Percentiles rank a stretch among this genome's conserved stretches.
These are phyloP conservation scores for Poecilia wingei DNA, from an alignment of 2,797 vertebrate genomes.

Conservation along the genomic window DNA sequence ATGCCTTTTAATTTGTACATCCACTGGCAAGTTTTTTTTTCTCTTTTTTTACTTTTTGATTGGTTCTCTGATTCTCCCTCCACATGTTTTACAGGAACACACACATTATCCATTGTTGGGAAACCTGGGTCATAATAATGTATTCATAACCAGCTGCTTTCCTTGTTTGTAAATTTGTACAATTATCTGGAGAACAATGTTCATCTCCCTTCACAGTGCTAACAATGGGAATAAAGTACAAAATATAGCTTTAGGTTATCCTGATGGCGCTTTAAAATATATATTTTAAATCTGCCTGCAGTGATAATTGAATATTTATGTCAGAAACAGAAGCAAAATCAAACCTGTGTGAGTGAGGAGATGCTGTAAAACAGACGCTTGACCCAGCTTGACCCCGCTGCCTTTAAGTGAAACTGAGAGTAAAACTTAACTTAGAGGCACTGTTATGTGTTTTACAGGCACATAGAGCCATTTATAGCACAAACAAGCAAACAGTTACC, in stretches of 20 bases:
- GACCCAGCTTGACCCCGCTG: not conserved
- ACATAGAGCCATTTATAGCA: no score
- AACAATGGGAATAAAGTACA: not conserved
- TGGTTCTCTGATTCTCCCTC: not conserved
- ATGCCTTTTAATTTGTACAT: not conserved
- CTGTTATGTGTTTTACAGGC: not conserved
- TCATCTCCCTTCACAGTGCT: not conserved
- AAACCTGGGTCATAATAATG: not conserved
- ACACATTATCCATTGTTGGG: not conserved
- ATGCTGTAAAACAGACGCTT: not conserved
- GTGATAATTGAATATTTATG: not conserved
- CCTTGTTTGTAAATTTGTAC: not conserved
- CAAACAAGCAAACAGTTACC: no score
- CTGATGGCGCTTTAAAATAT: not conserved
- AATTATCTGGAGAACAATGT: not conserved
- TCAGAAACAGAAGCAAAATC: not conserved
- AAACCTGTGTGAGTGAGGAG: not conserved
- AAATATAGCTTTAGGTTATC: not conserved
- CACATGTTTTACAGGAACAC: not conserved
- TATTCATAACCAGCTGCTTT: not conserved
- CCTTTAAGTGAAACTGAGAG: not conserved
- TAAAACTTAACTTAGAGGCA: not conserved
- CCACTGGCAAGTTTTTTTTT: not conserved
- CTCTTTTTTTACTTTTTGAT: no score
- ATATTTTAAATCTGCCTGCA: not conserved